Percentiles rank a stretch among this genome's conserved stretches.
Evolutionary conservation across 2,113 vertebrate species (phyloP).

Genomic region (Callochromis pleurospilus): DNA sequence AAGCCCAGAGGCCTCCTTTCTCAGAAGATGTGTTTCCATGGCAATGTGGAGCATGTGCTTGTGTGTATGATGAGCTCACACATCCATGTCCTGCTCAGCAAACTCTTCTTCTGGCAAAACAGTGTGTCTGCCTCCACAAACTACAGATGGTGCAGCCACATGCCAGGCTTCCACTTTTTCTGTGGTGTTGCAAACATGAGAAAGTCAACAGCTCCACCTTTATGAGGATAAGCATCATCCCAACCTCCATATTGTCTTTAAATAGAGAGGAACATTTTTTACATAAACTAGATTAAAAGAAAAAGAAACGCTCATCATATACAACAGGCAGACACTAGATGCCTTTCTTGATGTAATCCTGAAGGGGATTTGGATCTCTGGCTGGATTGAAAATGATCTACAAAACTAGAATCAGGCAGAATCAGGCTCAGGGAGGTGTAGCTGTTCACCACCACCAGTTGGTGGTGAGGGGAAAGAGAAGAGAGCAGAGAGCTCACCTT

Average conservation of each 20-base stretch:
- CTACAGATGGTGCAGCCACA: slow-evolving; percentile 2
- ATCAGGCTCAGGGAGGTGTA: neutral
- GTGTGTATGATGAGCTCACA: slow-evolving; percentile 40
- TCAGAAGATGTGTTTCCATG: slow-evolving; percentile 57
- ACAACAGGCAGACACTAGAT: neutral
- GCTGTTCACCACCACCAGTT: neutral
- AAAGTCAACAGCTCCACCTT: neutral
- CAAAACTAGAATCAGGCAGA: neutral
- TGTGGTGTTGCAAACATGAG: neutral
- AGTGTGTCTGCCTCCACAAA: slow-evolving; percentile 17
- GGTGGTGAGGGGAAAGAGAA: neutral
- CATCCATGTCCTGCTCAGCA: neutral
- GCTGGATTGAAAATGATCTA: neutral
- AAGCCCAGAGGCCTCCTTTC: neutral
- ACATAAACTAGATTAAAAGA: neutral
- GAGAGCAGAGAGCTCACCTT: neutral
- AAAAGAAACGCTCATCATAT: neutral
- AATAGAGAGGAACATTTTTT: neutral
- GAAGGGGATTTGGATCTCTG: neutral
- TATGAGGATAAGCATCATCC: neutral
- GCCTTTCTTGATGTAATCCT: neutral
- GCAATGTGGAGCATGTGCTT: slow-evolving; percentile 34
- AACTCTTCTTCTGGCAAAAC: slow-evolving; percentile 8
- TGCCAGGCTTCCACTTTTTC: neutral
- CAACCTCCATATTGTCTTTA: neutral